phyloP scores from a whole-genome alignment of 2,797 vertebrate species.

The Botia kubotai region DNA sequence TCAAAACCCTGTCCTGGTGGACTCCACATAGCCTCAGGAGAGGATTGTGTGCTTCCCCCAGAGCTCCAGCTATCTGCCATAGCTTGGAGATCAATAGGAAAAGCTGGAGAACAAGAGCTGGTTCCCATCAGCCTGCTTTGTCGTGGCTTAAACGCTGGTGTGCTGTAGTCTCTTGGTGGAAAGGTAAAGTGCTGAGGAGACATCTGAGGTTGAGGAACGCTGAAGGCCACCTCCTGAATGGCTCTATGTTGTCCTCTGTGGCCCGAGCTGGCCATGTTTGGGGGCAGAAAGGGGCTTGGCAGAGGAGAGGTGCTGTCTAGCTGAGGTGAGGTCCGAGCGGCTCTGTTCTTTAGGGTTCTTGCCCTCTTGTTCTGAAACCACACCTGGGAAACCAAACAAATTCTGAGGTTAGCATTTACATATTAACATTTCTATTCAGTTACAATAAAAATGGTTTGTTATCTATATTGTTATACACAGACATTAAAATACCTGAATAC shows the following conservation, averaged over 20 bases:
- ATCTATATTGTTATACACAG: neutral
- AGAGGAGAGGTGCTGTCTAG: constrained; percentile 42
- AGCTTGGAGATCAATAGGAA: constrained; percentile 34
- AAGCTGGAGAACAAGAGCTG: constrained; percentile 49
- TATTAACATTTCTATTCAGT: neutral
- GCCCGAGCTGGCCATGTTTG: constrained; percentile 31
- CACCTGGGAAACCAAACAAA: constrained; percentile 55
- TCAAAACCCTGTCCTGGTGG: constrained; percentile 20
- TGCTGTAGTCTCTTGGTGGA: constrained; percentile 54
- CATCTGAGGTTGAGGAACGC: constrained; percentile 25
- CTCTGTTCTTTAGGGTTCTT: constrained; percentile 64
- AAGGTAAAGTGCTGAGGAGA: constrained; percentile 43
- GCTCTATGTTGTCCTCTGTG: constrained; percentile 24
- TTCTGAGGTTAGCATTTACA: constrained; percentile 7
- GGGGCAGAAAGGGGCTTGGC: constrained; percentile 46
- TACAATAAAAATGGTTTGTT: neutral
- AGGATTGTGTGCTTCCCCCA: constrained; percentile 19
- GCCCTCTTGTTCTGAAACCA: constrained; percentile 70
- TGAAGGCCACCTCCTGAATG: constrained; percentile 29
- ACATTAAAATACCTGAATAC: constrained; percentile 62
- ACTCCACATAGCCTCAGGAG: constrained; percentile 57
- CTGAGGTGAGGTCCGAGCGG: constrained; percentile 30
- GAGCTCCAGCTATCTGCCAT: constrained; percentile 49
- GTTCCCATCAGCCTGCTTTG: constrained; percentile 57
- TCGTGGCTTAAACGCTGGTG: constrained; percentile 52